A percentile compares a stretch with the other conserved stretches of the same genome.
These are phyloP conservation scores for Nesoenas mayeri DNA, from an alignment of 2,113 vertebrate species.

Conservation along the genomic window DNA sequence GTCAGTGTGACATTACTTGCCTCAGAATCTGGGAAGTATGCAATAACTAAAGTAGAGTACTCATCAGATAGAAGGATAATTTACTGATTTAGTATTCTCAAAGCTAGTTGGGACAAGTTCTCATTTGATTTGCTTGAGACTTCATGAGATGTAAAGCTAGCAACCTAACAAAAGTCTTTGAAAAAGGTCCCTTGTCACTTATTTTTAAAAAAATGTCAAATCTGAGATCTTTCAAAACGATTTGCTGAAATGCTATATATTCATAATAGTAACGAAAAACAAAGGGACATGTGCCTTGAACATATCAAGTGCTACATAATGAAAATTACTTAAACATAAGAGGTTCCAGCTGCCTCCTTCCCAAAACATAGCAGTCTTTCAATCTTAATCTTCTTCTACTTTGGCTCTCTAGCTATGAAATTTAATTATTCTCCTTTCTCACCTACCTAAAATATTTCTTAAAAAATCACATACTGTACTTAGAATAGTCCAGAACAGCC, in stretches of 20 bases:
- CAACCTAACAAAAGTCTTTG: not conserved
- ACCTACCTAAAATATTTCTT: not conserved
- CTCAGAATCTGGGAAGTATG: not conserved
- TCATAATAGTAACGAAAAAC: not conserved
- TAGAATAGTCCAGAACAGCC: not conserved
- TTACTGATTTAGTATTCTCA: not conserved
- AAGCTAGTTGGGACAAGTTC: not conserved
- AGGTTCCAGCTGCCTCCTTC: not conserved
- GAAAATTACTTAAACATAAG: not conserved
- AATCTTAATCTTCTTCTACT: not conserved
- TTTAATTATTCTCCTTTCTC: not conserved
- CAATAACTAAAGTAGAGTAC: not conserved
- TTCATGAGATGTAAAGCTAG: not conserved
- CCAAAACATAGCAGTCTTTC: not conserved
- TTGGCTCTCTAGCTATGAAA: not conserved
- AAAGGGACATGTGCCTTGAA: not conserved
- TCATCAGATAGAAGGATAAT: not conserved
- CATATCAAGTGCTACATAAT: not conserved
- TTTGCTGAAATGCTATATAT: not conserved
- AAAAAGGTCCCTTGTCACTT: fast-evolving
- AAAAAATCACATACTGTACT: not conserved
- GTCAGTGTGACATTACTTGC: not conserved
- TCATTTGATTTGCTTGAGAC: not conserved
- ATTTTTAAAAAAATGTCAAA: not conserved
- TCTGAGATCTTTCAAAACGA: not conserved